Evolutionary conservation across 1,140 invertebrate species (phyloP), one percentile per base, ranked within the genome.

Genomic region (Cylas formicarius): DNA sequence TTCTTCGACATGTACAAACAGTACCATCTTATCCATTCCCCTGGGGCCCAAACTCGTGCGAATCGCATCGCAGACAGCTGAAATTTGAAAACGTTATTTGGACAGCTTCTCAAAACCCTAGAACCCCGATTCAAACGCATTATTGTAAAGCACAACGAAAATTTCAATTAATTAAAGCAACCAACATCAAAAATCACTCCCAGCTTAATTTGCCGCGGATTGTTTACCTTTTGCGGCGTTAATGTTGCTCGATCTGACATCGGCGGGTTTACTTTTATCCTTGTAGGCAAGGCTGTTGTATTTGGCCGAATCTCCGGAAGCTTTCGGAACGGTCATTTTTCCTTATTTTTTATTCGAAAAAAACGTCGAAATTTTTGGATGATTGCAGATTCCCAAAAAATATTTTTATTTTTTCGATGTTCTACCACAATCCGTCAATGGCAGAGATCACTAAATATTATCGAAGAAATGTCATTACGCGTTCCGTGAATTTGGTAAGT

Each of bases 11-110:
- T 24, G 7, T 44, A 7, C 3, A 14, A 40, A 32, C 57, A 54
- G 72, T 77, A 92, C 87, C 96, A 99, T 99, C 80, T 99, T 99
- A 64, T 99, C 97, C 97, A 99, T 99, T 52, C 97, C 97, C 55
- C 90, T 76, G 18, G 97, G 97, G 11, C 97, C 97, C 60, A 99
- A 74, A 73, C 93, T 97, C 11, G 97, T 99, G 46, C 96, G 80
- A 57, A 99, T 91, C 14, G 96, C 95, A 92, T 98, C 91, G 50
- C 92, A 87, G 36, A 99, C 92, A 72, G 95, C 94, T 96, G 64
- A 40, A 84, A 77, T 59, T 52, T 40, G 18, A 48, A 50, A 35
- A 21, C 22, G 14, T 24, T 18, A 39, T 39, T 32, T 46, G 26
- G 33, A 23, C 18, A 18, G 16, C n/a, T n/a, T n/a, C n/a, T n/a